Evolutionary conservation across 2,888 invertebrate species (phyloP).

Genomic region (Xanthia togata): DNA sequence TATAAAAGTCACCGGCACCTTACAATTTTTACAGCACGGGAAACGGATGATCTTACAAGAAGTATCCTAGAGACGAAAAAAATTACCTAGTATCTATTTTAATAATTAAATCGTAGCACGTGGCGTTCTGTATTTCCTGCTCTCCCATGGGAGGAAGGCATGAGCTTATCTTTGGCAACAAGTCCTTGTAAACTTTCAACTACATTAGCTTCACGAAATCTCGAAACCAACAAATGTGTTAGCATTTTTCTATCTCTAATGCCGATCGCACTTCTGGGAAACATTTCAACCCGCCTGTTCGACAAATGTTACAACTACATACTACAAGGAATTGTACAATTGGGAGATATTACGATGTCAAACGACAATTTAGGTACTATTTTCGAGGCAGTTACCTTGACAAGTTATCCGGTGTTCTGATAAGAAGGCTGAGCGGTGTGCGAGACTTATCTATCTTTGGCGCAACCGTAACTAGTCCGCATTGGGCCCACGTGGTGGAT

Average conservation of each 20-base stretch:
- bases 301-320: conserved; percentile 25
- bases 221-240: conserved; percentile 21
- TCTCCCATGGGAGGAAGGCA: not conserved
- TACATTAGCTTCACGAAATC: not conserved
- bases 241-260: conserved; percentile 24
- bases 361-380: not conserved
- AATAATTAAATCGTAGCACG: not conserved
- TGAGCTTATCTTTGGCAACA: not conserved
- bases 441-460: not conserved
- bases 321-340: conserved; percentile 23
- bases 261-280: conserved; percentile 35
- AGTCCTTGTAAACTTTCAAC: not conserved
- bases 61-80: not conserved
- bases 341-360: conserved; percentile 39
- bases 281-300: conserved; percentile 34
- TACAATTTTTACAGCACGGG: not conserved
- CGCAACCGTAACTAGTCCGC: too few relatives aligned
- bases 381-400: not conserved
- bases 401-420: not conserved
- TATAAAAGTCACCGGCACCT: not conserved
- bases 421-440: not conserved
- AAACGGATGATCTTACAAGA: not conserved
- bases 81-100: too few relatives aligned
- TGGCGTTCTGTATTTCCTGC: not conserved
- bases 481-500: too few relatives aligned